Evolutionary conservation across 2,113 vertebrate genomes (phyloP), one percentile per base, ranked within the genome.

Genomic region (Brachyhypopomus gauderio): DNA sequence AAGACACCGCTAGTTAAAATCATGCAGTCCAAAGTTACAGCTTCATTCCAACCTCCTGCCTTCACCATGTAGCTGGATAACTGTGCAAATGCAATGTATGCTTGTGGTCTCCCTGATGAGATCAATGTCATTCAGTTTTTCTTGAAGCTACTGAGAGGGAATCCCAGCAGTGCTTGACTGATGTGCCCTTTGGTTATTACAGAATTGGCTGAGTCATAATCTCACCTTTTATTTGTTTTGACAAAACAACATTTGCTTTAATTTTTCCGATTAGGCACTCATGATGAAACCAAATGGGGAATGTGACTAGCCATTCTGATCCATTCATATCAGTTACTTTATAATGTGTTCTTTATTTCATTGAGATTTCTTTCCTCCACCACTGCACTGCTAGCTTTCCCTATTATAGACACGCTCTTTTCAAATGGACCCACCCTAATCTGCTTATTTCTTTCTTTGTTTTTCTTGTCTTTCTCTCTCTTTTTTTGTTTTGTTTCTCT

Each of bases 311-410:
- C 66, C 4, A 34, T 41, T 76, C 6, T 14, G 34, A 64, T 20
- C 16, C 0, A 12, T 36, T 14, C 17, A 67, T 63, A 27, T 30
- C 12, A 20, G 34, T 22, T 20, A n/a, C 45, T 67, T 63, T 48
- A 1, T 71, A 5, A 1, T 0, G 38, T 27, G 20, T 4, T 27
- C 12, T 59, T 59, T 58, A 48, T 36, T 52, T 41, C 30, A 30
- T 30, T 30, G 30, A 30, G 30, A 30, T 30, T 48, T n/a, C 63
- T 25, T 86, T 75, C 79, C 36, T 77, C 45, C 75, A 82, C 81
- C 75, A 83, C 86, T 67, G 79, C 89, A 91, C 89, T 91, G 87
- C 86, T 92, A 88, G 88, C 85, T 82, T 84, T 89, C 89, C 84
- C 85, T 72, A 70, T 55, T 76, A 55, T 38, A 76, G 12, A 48